Evolutionary conservation across 2,113 vertebrate genomes (phyloP).

Genomic region (Sphyrna mokarran): DNA sequence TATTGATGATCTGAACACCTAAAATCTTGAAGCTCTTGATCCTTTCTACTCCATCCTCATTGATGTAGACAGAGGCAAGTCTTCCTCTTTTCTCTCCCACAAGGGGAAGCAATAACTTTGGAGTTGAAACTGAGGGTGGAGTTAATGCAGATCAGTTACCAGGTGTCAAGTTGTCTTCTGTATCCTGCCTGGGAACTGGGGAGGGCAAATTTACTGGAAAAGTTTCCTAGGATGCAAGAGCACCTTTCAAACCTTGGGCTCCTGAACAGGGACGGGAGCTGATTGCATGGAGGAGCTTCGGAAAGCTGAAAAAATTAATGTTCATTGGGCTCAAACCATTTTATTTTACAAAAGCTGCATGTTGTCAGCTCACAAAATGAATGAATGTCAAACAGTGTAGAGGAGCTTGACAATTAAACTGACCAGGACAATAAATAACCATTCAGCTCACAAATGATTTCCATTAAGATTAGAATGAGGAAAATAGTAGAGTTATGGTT

Average conservation of each 20-base stretch:
- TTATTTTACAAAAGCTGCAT: not conserved
- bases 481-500: not conserved
- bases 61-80: too few relatives aligned
- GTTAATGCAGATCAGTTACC: not conserved
- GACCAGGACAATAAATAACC: conserved; percentile 11
- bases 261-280: not conserved
- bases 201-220: not conserved
- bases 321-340: not conserved
- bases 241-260: not conserved
- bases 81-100: too few relatives aligned
- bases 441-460: not conserved
- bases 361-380: not conserved
- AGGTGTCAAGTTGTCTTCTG: not conserved
- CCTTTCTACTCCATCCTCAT: too few relatives aligned
- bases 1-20: too few relatives aligned
- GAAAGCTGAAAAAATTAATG: not conserved
- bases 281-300: not conserved
- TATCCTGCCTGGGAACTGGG: not conserved
- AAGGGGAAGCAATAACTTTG: not conserved
- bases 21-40: too few relatives aligned
- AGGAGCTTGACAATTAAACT: not conserved
- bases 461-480: not conserved
- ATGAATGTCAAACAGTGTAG: not conserved
- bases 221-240: not conserved
- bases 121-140: not conserved